Percentiles rank a stretch among this genome's conserved stretches.
Evolutionary conservation across 53 echinoderm and acorn worm genomes (phyloP).

Genomic region (Mesocentrotus franciscanus): DNA sequence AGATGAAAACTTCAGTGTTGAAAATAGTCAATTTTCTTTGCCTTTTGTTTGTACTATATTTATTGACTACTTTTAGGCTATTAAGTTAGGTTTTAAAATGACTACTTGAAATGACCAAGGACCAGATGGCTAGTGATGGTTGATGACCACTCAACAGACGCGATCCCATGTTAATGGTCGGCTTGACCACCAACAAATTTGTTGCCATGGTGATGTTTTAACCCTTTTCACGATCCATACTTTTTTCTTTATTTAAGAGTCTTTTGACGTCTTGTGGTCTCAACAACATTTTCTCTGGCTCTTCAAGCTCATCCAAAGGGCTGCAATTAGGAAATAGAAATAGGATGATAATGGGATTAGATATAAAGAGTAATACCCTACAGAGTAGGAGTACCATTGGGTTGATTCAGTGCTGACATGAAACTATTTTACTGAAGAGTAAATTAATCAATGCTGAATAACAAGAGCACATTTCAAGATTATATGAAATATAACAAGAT

Average conservation of each 20-base stretch:
- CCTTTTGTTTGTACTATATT: too few species aligned
- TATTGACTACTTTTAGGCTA: background rate
- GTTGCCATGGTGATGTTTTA: background rate
- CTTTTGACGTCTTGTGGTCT: background rate
- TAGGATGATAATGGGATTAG: background rate
- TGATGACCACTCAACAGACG: background rate
- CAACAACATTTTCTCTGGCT: background rate
- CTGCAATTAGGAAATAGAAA: background rate
- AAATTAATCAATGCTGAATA: background rate
- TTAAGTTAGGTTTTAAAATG: background rate
- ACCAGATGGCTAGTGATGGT: background rate
- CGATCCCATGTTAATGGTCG: background rate
- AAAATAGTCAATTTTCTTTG: too few species aligned
- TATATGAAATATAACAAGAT: background rate
- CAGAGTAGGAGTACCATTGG: too few species aligned
- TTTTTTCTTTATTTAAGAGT: background rate
- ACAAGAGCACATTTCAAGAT: background rate
- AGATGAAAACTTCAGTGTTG: too few species aligned
- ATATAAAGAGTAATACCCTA: background rate
- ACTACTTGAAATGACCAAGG: background rate
- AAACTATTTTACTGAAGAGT: background rate
- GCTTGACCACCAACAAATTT: background rate
- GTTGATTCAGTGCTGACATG: background rate
- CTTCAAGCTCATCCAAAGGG: background rate
- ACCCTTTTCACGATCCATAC: background rate